Percentiles rank a stretch among this genome's conserved stretches.
phyloP scores from a whole-genome alignment of 1,140 invertebrate species.

The Diabrotica virgifera region DNA sequence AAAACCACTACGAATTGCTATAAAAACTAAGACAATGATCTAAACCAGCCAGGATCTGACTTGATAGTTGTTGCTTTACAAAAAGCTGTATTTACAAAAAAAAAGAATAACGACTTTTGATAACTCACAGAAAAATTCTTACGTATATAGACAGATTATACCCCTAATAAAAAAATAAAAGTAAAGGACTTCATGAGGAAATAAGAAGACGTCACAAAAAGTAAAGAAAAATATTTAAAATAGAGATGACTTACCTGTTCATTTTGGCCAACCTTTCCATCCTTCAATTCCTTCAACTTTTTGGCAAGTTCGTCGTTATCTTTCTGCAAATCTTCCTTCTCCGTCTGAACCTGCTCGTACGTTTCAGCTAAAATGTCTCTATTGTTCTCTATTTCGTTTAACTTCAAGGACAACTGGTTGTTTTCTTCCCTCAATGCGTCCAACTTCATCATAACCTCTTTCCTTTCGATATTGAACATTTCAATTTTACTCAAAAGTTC shows the following conservation, averaged over 20 bases:
- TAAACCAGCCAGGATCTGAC: too few species aligned
- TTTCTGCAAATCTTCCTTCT: constrained; percentile 46
- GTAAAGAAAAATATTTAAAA: constrained; percentile 4
- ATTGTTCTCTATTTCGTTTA: constrained; percentile 58
- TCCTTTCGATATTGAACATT: constrained; percentile 59
- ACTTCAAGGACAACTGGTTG: constrained; percentile 51
- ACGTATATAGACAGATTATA: too few species aligned
- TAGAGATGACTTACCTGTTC: background rate
- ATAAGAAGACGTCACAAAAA: too few species aligned
- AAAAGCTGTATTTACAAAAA: too few species aligned
- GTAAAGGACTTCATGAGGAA: too few species aligned
- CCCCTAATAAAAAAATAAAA: too few species aligned
- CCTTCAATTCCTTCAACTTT: background rate
- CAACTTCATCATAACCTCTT: constrained; percentile 68
- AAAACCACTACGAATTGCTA: too few species aligned
- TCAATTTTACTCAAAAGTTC: constrained; percentile 67
- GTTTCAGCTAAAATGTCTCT: constrained; percentile 52
- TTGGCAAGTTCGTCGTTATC: constrained; percentile 35
- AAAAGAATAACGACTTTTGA: too few species aligned
- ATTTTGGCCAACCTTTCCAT: background rate
- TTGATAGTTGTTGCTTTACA: too few species aligned
- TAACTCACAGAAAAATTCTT: too few species aligned
- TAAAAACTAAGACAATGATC: too few species aligned
- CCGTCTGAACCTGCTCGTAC: constrained; percentile 47
- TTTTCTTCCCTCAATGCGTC: constrained; percentile 63